Conservation (phyloP, 2,797 vertebrate genomes). For the Rhinogobio ventralis region DNA sequence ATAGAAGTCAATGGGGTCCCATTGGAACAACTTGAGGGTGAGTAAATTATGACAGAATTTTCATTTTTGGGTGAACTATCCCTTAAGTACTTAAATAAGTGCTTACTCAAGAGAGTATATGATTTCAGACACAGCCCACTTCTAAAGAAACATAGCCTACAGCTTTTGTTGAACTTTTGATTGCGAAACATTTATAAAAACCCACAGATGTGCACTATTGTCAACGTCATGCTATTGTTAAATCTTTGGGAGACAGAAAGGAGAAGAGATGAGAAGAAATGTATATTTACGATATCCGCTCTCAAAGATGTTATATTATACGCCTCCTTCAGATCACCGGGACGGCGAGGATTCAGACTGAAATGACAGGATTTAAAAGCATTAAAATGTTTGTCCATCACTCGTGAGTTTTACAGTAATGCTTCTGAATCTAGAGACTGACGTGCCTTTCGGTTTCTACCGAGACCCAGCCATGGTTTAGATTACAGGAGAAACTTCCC, state of each 20-base stretch:
- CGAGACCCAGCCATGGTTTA: conserved; percentile 76
- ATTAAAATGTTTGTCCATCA: not conserved
- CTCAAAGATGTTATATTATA: conserved; percentile 69
- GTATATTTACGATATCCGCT: conserved; percentile 69
- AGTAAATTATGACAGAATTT: no score
- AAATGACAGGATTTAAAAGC: not conserved
- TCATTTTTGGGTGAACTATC: no score
- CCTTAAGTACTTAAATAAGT: not conserved
- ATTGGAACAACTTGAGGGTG: no score
- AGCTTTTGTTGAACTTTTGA: not conserved
- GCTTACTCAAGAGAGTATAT: no score
- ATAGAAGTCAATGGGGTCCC: no score
- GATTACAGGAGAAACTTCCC: conserved; percentile 22
- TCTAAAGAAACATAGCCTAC: not conserved
- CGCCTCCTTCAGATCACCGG: conserved; percentile 78
- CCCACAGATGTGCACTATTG: no score
- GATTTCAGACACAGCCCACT: not conserved
- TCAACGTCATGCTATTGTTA: not conserved
- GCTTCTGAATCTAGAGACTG: not conserved
- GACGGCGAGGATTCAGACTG: conserved; percentile 74
- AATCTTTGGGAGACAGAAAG: not conserved
- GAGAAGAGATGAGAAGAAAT: not conserved
- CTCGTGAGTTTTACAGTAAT: not conserved
- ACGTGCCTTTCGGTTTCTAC: conserved; percentile 71
- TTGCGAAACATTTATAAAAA: no score